A percentile compares a stretch with the other conserved stretches of the same genome.
These are phyloP conservation scores for Brachyistius frenatus DNA, from an alignment of 2,113 vertebrate genomes.

Conservation along the genomic window DNA sequence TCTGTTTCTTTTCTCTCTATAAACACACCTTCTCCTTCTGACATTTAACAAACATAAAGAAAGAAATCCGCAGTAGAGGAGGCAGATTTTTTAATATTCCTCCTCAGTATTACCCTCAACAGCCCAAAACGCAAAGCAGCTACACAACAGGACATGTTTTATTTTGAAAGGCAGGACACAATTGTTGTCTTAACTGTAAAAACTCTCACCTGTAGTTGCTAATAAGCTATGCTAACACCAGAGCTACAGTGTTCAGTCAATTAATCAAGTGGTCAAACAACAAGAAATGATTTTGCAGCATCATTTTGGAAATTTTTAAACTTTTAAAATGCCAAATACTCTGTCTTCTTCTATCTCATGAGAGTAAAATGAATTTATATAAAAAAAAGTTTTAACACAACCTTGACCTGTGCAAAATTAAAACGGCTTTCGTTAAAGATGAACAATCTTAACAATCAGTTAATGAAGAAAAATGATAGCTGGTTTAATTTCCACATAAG, in stretches of 20 bases:
- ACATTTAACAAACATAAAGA: constrained; percentile 15
- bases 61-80: constrained; percentile 3
- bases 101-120: background rate
- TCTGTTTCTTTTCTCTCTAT: background rate
- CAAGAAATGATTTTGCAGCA: background rate
- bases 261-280: background rate
- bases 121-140: constrained; percentile 14
- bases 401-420: too few relatives aligned
- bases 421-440: too few relatives aligned
- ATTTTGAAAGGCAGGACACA: too few relatives aligned
- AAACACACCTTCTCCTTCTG: constrained; percentile 6
- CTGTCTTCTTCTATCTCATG: background rate
- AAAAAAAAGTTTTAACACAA: too few relatives aligned
- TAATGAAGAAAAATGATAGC: background rate
- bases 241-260: background rate
- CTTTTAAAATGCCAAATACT: background rate
- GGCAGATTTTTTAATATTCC: background rate
- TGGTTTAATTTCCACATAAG: background rate
- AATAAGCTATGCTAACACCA: too few relatives aligned
- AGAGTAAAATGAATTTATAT: too few relatives aligned
- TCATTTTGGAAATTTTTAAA: background rate
- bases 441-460: too few relatives aligned
- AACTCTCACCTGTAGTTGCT: too few relatives aligned
- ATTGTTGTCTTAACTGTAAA: too few relatives aligned
- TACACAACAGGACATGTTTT: background rate